A percentile compares a stretch with the other conserved stretches of the same genome.
These are phyloP conservation scores for Trinorchestia longiramus DNA, from an alignment of 1,140 invertebrate genomes.

Conservation along the genomic window DNA sequence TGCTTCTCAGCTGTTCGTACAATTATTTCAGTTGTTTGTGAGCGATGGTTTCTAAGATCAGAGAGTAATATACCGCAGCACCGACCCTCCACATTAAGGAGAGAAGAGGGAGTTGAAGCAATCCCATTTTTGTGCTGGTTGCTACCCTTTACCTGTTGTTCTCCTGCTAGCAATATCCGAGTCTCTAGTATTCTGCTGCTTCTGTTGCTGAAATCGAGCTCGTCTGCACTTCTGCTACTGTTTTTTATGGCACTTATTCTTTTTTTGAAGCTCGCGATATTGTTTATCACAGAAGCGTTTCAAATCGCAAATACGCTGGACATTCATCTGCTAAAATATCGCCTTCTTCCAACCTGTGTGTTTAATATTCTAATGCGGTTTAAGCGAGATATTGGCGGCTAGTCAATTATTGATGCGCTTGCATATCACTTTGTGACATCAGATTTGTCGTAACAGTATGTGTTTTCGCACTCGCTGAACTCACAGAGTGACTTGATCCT, in stretches of 20 bases:
- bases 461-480: neutral
- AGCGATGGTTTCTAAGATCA: no score
- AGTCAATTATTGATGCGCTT: neutral
- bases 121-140: no score
- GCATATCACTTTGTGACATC: neutral
- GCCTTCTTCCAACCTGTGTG: neutral
- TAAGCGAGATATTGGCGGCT: neutral
- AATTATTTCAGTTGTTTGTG: no score
- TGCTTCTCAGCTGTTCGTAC: no score
- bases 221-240: neutral
- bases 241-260: neutral
- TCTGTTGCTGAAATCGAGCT: neutral
- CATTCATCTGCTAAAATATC: neutral
- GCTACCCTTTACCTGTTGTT: no score
- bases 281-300: neutral
- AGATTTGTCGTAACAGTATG: neutral
- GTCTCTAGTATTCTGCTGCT: neutral
- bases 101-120: no score
- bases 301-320: neutral
- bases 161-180: no score
- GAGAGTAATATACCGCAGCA: no score
- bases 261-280: neutral
- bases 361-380: neutral
- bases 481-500: neutral
- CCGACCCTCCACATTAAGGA: no score